phyloP scores from a whole-genome alignment of 2,113 vertebrate species.

The Calonectris borealis region DNA sequence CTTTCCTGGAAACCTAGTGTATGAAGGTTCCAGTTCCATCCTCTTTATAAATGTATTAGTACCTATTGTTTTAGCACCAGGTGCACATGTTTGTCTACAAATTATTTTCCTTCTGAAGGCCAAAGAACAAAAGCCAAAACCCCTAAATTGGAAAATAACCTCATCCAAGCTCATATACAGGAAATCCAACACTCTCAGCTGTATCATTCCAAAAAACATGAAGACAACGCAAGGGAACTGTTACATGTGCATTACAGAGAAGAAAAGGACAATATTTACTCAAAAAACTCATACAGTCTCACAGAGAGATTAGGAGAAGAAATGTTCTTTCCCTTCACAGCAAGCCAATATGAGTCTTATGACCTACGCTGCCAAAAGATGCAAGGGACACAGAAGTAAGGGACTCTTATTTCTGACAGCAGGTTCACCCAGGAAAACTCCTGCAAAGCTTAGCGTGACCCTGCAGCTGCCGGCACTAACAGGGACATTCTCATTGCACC shows the following conservation, averaged over 20 bases:
- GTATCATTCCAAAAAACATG: background rate
- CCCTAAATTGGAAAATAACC: slow-evolving; percentile 40
- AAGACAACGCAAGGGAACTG: background rate
- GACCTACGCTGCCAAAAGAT: background rate
- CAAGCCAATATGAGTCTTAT: background rate
- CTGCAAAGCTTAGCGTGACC: background rate
- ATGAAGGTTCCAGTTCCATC: slow-evolving; percentile 31
- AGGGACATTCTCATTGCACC: background rate
- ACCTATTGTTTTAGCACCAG: slow-evolving; percentile 68
- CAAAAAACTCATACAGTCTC: background rate
- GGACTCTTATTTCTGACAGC: background rate
- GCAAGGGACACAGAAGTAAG: background rate
- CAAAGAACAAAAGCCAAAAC: slow-evolving; percentile 41
- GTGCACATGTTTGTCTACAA: slow-evolving; percentile 64
- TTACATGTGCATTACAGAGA: background rate
- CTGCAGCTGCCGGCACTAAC: background rate
- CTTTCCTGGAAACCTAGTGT: slow-evolving; percentile 54
- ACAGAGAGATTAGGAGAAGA: background rate
- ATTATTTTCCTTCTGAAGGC: slow-evolving; percentile 60
- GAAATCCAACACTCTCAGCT: slow-evolving; percentile 28
- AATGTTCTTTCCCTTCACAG: background rate
- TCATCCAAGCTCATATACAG: slow-evolving; percentile 29
- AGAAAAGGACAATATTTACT: background rate
- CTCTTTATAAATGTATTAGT: background rate
- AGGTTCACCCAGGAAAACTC: background rate